Base-by-base conservation (phyloP, 1,140 invertebrate genomes). In the Hesperophylax magnus region DNA sequence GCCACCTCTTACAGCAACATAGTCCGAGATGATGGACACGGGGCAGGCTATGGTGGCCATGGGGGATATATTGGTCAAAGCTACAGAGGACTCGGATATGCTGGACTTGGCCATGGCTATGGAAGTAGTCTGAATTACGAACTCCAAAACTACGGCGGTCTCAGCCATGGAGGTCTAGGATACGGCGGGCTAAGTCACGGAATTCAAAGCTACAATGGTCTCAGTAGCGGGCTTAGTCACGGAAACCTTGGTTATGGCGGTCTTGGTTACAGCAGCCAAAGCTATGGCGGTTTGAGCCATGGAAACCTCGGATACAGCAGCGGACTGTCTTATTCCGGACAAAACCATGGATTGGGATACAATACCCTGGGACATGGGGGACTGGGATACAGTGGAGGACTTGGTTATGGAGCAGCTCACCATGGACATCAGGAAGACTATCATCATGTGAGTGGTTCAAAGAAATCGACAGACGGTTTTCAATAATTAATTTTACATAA, bases 1-100 rank as follows among this genome's bases (percentile, higher is more conserved):
- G 74, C 79, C n/a, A 39, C 80, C 3, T 83, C 82, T 0, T 75
- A 80, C 34, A 78, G 67, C 53, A 83, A 78, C 53, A 63, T 83
- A 9, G 76, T 83, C 56, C 74, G 69, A 22, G 52, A 27, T 17
- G 61, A 71, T 11, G 76, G 56, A 24, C 56, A 65, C 27, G 54
- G 17, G 5, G 4, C 18, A 20, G 80, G 80, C 15, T n/a, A 39
- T 56, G 18, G 20, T 24, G 61, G 60, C 18, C 9, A 39, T 39
- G 34, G 34, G 34, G 78, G 78, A 56, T 80, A 74, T 63, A n/a
- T 27, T 31, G 61, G 24, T 39, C 18, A 24, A 18, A 75, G 69
- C 9, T 72, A 72, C 39, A n/a, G 39, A 14, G 39, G 39, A 47
- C 39, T 47, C 0, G 39, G 39, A 47, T 14, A 47, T 14, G 9